Evolutionary conservation across 2,113 vertebrate species (phyloP).

Genomic region (Notarius lentiginosus): DNA sequence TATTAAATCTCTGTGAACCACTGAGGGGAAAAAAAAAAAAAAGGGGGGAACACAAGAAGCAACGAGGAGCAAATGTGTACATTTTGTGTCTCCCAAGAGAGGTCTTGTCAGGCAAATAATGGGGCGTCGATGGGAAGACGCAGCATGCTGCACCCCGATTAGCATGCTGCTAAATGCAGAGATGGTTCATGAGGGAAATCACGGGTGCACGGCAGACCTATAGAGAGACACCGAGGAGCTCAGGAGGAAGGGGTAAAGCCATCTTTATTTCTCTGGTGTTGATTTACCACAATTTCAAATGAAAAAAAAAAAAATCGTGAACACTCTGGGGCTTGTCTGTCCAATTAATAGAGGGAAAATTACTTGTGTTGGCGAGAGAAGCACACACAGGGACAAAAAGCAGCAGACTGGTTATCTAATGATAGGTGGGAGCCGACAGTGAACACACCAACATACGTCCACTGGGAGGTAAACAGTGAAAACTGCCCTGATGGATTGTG

Average conservation of each 20-base stretch:
- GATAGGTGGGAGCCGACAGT: slow-evolving; percentile 71
- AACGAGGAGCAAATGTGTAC: slow-evolving; percentile 31
- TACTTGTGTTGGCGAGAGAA: slow-evolving; percentile 10
- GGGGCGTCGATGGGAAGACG: slow-evolving; percentile 36
- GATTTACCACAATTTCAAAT: slow-evolving; percentile 41
- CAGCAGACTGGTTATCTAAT: slow-evolving; percentile 64
- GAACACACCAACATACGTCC: slow-evolving; percentile 69
- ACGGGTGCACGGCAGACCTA: slow-evolving; percentile 20
- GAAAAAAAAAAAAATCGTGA: slow-evolving; percentile 33
- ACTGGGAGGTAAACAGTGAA: slow-evolving; percentile 69
- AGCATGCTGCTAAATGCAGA: slow-evolving; percentile 50
- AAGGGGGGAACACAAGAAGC: slow-evolving; percentile 68
- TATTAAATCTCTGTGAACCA: slow-evolving; percentile 6
- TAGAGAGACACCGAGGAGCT: slow-evolving; percentile 12
- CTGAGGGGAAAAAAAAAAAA: slow-evolving; percentile 74
- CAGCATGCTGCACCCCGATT: slow-evolving; percentile 47
- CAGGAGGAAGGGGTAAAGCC: slow-evolving; percentile 12
- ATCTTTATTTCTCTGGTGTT: slow-evolving; percentile 24
- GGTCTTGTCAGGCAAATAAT: slow-evolving; percentile 45
- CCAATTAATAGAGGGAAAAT: slow-evolving; percentile 45
- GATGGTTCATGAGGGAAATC: slow-evolving; percentile 43
- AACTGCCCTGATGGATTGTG: slow-evolving; percentile 71
- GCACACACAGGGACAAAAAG: slow-evolving; percentile 26
- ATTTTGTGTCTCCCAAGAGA: slow-evolving; percentile 44
- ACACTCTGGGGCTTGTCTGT: slow-evolving; percentile 40